phyloP scores from a whole-genome alignment of 2,113 vertebrate species.

The Hirundichthys speculiger region DNA sequence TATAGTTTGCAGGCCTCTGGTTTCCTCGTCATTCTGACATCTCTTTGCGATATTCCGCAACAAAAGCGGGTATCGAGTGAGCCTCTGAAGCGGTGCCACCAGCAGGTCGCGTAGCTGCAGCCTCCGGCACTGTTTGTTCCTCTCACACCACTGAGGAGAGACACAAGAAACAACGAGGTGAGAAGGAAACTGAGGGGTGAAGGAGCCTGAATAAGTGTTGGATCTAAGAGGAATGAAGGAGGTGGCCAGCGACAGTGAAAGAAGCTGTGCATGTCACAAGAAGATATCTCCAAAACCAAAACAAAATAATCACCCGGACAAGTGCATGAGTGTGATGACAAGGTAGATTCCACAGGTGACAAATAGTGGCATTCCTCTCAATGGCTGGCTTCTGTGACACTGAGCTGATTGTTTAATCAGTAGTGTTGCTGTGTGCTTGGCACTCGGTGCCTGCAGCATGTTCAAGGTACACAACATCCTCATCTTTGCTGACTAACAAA shows the following conservation, averaged over 20 bases:
- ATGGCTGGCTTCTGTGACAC: slow-evolving; percentile 24
- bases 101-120: slow-evolving; percentile 88
- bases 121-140: slow-evolving; percentile 82
- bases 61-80: slow-evolving; percentile 87
- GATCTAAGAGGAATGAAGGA: not conserved
- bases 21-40: slow-evolving; percentile 75
- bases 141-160: slow-evolving; percentile 88
- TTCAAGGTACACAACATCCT: slow-evolving; percentile 34
- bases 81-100: slow-evolving; percentile 86
- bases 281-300: slow-evolving; percentile 15
- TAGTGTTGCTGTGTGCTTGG: slow-evolving; percentile 4
- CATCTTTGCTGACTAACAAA: slow-evolving; percentile 14
- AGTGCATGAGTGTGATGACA: slow-evolving; percentile 4
- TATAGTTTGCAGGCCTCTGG: slow-evolving; percentile 76
- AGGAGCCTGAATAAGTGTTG: slow-evolving; percentile 10
- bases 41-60: slow-evolving; percentile 88
- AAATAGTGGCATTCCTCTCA: slow-evolving; percentile 50
- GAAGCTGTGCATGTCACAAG: slow-evolving; percentile 6
- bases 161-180: not conserved
- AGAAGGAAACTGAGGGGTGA: slow-evolving; percentile 25
- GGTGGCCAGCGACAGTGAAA: not conserved
- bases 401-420: slow-evolving; percentile 25
- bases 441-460: slow-evolving; percentile 14
- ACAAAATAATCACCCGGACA: slow-evolving; percentile 11
- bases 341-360: slow-evolving; percentile 23